Evolutionary conservation across 2,888 invertebrate species (phyloP), one percentile per base, ranked within the genome.

Genomic region (Tenthredo distinguenda): DNA sequence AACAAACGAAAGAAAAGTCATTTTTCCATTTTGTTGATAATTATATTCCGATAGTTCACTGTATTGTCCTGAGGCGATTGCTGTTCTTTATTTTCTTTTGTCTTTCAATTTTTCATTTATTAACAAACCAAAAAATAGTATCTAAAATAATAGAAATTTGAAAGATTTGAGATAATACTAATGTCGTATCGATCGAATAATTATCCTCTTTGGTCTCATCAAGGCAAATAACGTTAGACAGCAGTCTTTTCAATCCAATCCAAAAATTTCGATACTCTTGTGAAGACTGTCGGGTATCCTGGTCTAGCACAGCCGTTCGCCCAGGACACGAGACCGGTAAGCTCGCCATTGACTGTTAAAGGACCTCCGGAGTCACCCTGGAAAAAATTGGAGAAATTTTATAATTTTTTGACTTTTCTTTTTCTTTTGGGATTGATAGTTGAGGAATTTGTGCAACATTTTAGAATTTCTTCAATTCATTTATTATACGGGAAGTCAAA

Each of bases 301-400:
- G 86, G 87, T 5, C 85, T 85, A 15, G 90, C 91, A 81, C 92
- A 92, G n/a, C 90, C 91, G 34, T 85, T 87, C 15, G 90, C 88
- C 90, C 91, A 92, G 18, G 92, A 92, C n/a, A 91, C 91, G 5
- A 92, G 86, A 84, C 92, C 92, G n/a, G 88, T 84, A 72, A 92
- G 90, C 86, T 88, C 90, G 62, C 89, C 90, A 0, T 88, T 83
- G n/a, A 91, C 88, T 31, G 89, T 91, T 87, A 92, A 87, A 71
- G 92, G 92, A 84, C 92, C 92, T 85, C 92, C 92, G 31, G 91
- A 91, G 85, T 92, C 92, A 86, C 91, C 91, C 92, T 92, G 85
- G 15, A 31, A 34, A 34, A 18, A 77, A 5, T 4, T 26, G 10
- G 2, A 62, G 62, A 62, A 26, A 62, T 26, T 21, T 7, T 1